phyloP scores from a whole-genome alignment of 2,113 vertebrate genomes.

The Hypanus sabinus region DNA sequence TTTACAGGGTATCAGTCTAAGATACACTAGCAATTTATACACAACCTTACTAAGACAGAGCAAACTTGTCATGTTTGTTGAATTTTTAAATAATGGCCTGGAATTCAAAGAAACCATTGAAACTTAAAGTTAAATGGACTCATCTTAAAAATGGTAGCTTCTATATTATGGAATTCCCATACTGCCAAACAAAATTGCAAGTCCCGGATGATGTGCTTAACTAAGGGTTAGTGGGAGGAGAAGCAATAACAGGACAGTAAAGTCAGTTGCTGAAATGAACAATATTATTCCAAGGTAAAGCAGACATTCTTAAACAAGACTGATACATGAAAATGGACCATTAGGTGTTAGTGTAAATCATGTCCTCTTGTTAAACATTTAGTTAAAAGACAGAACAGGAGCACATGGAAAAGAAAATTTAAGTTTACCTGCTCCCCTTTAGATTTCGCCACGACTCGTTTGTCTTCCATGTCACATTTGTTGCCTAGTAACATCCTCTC shows the following conservation, averaged over 20 bases:
- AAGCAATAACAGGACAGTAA: too few species aligned
- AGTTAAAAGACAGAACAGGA: not conserved
- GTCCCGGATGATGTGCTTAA: not conserved
- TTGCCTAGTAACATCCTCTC: slow-evolving; percentile 99
- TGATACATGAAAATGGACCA: not conserved
- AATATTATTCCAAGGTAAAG: not conserved
- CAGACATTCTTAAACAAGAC: not conserved
- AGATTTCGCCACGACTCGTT: slow-evolving; percentile 90
- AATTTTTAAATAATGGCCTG: not conserved
- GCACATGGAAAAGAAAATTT: too few species aligned
- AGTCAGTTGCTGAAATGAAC: not conserved
- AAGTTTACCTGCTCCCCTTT: slow-evolving; percentile 89
- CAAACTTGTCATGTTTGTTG: too few species aligned
- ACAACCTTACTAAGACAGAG: too few species aligned
- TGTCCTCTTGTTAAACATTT: too few species aligned
- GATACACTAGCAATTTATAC: too few species aligned
- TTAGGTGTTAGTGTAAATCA: not conserved
- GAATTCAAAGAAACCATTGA: not conserved
- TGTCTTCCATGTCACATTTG: slow-evolving; percentile 99
- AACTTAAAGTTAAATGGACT: not conserved
- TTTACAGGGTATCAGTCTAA: too few species aligned
- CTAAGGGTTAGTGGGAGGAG: not conserved
- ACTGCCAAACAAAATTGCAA: not conserved
- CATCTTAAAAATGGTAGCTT: not conserved
- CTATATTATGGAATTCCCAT: not conserved